Base-by-base conservation (phyloP, 2,888 invertebrate species). In the Pachydiplax longipennis region DNA sequence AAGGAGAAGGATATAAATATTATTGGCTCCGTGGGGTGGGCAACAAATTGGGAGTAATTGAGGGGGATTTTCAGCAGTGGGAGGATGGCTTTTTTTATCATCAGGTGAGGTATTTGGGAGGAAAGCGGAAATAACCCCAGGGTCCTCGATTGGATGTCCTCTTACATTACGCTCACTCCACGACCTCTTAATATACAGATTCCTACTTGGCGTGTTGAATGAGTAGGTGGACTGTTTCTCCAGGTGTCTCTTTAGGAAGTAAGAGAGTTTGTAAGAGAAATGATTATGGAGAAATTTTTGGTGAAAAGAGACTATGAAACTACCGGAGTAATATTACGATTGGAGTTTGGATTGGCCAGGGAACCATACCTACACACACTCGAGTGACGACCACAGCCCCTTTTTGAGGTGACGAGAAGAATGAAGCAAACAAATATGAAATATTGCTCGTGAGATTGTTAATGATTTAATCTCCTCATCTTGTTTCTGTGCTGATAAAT, bases 31-130 rank as follows among this genome's bases (percentile, higher is more conserved):
- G 61, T 87, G 61, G 87, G 37, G 87, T 37, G 61, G n/a, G 61
- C 37, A 87, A 87, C 87, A 87, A 87, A 87, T 87, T 87, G 87
- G 61, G 87, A 87, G 87, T 65, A 87, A 87, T 87, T 87, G 37
- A n/a, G 48, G 25, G 53, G 87, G 58, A 61, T 61, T 87, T 65
- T n/a, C 35, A 37, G 82, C 22, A 5, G 83, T n/a, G 37, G 35
- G 37, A 35, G 22, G 37, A 87, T 31, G 31, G 35, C 22, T 65
- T 87, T 35, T 83, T 87, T 87, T 61, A 8, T 10, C 15, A 6
- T 35, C 18, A 82, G 10, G 82, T 73, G 35, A 87, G 35, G 35
- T n/a, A 35, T 31, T 37, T 22, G n/a, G 12, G 61, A 40, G 35
- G 35, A 58, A 35, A 61, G 61, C 37, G n/a, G 53, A 65, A 87